Evolutionary conservation across 2,797 vertebrate genomes (phyloP).

Genomic region (Cuniculus paca): DNA sequence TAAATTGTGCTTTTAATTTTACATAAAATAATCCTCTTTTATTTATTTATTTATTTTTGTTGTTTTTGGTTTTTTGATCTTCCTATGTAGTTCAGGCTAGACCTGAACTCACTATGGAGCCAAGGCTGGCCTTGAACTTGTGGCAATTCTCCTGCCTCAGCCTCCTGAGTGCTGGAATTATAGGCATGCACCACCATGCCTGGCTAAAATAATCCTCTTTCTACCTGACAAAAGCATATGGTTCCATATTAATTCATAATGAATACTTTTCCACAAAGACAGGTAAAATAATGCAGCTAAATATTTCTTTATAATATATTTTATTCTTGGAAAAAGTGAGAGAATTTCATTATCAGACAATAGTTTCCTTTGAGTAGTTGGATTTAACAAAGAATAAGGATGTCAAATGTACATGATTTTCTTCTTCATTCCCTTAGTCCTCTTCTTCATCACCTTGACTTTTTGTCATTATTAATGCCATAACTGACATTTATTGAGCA

Average conservation of each 20-base stretch:
- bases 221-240: background rate
- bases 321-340: background rate
- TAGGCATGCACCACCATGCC: background rate
- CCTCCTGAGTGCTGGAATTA: background rate
- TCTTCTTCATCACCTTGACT: background rate
- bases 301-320: background rate
- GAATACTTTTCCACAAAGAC: slow-evolving; percentile 9
- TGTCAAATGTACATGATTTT: background rate
- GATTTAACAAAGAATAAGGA: background rate
- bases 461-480: background rate
- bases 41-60: no score
- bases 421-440: background rate
- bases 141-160: background rate
- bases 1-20: slow-evolving; percentile 56
- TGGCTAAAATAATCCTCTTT: background rate
- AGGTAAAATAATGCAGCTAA: background rate
- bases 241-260: slow-evolving; percentile 42
- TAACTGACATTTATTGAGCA: background rate
- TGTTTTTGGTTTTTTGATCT: no score
- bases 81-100: no score
- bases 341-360: background rate
- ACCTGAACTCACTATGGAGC: background rate
- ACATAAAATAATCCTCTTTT: background rate
- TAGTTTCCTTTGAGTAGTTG: background rate
- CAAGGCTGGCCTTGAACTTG: background rate